Percentiles rank a stretch among this genome's conserved stretches.
These are phyloP conservation scores for Ormyrus pomaceus DNA, from an alignment of 2,888 invertebrate species.

Conservation along the genomic window DNA sequence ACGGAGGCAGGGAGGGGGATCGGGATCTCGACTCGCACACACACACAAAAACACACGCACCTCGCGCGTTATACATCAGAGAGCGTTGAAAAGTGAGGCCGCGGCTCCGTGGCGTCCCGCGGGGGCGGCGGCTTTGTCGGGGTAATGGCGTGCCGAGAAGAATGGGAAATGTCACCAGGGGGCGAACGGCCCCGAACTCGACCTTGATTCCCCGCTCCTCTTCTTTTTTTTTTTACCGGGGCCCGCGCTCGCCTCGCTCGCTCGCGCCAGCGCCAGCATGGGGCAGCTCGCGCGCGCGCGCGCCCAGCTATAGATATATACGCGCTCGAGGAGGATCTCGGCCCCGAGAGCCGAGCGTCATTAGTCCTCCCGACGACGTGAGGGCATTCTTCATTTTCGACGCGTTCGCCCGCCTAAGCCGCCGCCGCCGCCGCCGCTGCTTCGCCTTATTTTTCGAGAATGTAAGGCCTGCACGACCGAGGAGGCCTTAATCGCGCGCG, in stretches of 20 bases:
- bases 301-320: neutral
- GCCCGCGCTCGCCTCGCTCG: constrained; percentile 57
- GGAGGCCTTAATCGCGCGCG: no score
- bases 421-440: no score
- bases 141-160: constrained; percentile 75
- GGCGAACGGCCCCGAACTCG: constrained; percentile 68
- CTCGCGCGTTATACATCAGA: constrained; percentile 2
- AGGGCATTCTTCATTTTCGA: constrained; percentile 66
- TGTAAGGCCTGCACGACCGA: no score
- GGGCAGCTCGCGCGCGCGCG: constrained; percentile 52
- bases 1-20: neutral
- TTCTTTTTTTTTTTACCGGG: constrained; percentile 60
- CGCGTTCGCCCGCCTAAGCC: constrained; percentile 24
- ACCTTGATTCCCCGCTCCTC: constrained; percentile 64
- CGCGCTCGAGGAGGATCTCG: constrained; percentile 68
- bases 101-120: constrained; percentile 67
- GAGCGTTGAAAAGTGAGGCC: constrained; percentile 61
- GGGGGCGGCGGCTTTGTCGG: constrained; percentile 74
- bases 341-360: constrained; percentile 64
- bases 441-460: neutral
- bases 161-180: constrained; percentile 76
- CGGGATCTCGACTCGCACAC: no score
- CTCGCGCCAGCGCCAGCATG: neutral
- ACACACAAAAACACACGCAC: no score
- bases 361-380: constrained; percentile 72